Evolutionary conservation across 2,888 invertebrate species (phyloP).

Genomic region (Capitulum mitella): DNA sequence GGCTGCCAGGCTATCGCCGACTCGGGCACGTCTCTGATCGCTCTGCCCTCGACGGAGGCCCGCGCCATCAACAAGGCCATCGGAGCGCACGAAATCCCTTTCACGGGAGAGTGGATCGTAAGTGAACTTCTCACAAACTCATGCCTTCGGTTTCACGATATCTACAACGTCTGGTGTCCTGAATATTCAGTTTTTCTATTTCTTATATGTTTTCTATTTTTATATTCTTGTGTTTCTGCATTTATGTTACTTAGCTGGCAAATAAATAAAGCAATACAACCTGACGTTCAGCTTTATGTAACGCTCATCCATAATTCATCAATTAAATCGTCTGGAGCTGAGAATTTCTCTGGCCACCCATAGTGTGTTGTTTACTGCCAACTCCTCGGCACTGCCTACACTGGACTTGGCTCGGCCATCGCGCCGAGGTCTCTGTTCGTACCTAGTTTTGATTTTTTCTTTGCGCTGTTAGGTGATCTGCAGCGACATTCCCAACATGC

Average conservation of each 20-base stretch:
- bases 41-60: constrained; percentile 48
- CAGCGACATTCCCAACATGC: constrained; percentile 44
- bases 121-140: constrained; percentile 30
- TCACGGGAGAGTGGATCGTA: constrained; percentile 20
- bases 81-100: constrained; percentile 41
- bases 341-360: too few species aligned
- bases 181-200: too few species aligned
- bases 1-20: constrained; percentile 50
- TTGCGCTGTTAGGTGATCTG: constrained; percentile 47
- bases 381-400: too few species aligned
- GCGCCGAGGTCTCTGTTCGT: too few species aligned
- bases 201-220: too few species aligned
- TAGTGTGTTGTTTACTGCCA: too few species aligned
- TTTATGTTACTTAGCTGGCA: too few species aligned
- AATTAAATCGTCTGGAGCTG: not conserved
- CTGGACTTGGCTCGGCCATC: too few species aligned
- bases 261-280: not conserved
- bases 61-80: constrained; percentile 46
- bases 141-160: not conserved
- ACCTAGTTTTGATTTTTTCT: too few species aligned
- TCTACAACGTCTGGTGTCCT: too few species aligned
- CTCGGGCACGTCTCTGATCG: constrained; percentile 50
- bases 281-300: not conserved
- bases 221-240: too few species aligned
- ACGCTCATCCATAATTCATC: not conserved